These are phyloP conservation scores for Cantharis lateralis DNA, from an alignment of 2,888 invertebrate genomes.

Conservation along the genomic window DNA sequence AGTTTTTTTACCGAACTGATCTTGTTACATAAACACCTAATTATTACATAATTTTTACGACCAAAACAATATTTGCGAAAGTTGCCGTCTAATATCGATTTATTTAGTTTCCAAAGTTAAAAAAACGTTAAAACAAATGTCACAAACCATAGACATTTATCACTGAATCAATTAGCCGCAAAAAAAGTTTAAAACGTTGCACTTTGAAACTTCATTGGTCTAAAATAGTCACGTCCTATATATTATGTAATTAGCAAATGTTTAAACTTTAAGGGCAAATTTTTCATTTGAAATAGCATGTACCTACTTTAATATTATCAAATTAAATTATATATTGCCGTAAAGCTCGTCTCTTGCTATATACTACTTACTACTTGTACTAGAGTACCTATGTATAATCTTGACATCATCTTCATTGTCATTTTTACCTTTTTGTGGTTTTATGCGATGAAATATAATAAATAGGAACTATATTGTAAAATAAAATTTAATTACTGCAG, in stretches of 20 bases:
- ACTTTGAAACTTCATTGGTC: not conserved
- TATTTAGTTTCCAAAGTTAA: not conserved
- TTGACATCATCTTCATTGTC: not conserved
- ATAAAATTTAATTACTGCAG: not conserved
- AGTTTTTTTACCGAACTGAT: too few species aligned
- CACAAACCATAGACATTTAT: not conserved
- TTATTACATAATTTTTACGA: not conserved
- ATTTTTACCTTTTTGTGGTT: not conserved
- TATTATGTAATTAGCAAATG: not conserved
- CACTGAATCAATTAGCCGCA: not conserved
- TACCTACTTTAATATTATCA: not conserved
- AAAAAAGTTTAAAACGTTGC: not conserved
- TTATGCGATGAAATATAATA: not conserved
- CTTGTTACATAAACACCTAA: not conserved
- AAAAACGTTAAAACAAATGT: not conserved
- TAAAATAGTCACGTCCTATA: not conserved
- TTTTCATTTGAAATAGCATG: not conserved
- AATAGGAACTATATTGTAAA: not conserved
- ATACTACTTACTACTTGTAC: too few species aligned
- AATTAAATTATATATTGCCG: not conserved
- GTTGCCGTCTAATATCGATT: not conserved
- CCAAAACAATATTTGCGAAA: not conserved
- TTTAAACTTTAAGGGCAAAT: not conserved
- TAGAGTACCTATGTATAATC: too few species aligned
- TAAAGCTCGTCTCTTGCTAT: not conserved